phyloP scores from a whole-genome alignment of 35 echinoderm and acorn worm species.

The Heliocidaris erythrogramma region DNA sequence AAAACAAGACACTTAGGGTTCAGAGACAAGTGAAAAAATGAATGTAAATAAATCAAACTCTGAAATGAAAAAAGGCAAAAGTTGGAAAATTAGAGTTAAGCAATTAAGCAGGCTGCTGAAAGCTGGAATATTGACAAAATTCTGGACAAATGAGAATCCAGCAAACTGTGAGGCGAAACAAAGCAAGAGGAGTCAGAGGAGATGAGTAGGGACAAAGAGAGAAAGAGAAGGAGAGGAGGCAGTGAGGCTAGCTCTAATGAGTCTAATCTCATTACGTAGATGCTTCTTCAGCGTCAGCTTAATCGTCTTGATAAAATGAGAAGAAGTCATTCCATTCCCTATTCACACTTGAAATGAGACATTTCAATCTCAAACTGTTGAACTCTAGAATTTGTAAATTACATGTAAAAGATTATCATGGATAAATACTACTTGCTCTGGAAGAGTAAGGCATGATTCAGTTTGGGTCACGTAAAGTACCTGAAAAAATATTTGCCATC shows the following conservation, averaged over 20 bases:
- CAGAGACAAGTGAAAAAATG: neutral
- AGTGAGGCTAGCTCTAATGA: neutral
- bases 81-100: neutral
- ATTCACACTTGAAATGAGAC: neutral
- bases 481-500: too few relatives aligned
- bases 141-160: neutral
- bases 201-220: neutral
- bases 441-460: neutral
- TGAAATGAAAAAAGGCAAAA: neutral
- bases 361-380: neutral
- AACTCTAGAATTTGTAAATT: neutral
- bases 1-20: neutral
- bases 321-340: neutral
- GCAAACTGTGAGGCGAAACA: neutral
- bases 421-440: neutral
- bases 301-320: constrained; percentile 17
- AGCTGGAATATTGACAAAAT: neutral
- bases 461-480: neutral
- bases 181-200: neutral
- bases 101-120: neutral
- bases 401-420: neutral
- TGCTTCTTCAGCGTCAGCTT: constrained; percentile 8
- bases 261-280: neutral
- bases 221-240: neutral
- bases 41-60: neutral